These are phyloP conservation scores for Perizoma flavofasciatum DNA, from an alignment of 2,888 invertebrate species.

Conservation along the genomic window DNA sequence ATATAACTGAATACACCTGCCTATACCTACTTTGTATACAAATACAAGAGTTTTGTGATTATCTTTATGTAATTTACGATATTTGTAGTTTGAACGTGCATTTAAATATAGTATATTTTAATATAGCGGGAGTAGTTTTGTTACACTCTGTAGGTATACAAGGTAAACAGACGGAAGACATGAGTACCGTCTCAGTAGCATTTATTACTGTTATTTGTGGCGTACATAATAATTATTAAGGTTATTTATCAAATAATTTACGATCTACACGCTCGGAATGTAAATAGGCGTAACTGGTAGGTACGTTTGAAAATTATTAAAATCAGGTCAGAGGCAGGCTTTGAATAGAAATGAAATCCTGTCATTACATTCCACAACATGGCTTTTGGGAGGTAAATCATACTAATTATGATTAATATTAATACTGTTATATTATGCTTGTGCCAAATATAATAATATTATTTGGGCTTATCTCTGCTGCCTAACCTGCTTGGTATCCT, in stretches of 20 bases:
- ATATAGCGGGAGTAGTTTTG: too few relatives aligned
- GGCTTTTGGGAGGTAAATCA: conserved; percentile 3
- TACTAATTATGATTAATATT: neutral
- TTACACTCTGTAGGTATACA: too few relatives aligned
- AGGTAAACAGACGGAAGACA: conserved; percentile 16
- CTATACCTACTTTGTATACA: neutral
- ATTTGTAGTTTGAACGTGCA: neutral
- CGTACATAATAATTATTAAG: conserved; percentile 34
- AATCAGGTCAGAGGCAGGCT: conserved; percentile 43
- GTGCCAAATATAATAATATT: too few relatives aligned
- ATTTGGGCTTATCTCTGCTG: too few relatives aligned
- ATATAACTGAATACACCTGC: conserved; percentile 13
- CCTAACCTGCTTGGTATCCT: too few relatives aligned
- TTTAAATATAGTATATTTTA: neutral
- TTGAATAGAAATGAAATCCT: conserved; percentile 46
- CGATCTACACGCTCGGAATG: conserved; percentile 33
- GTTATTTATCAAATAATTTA: conserved; percentile 42
- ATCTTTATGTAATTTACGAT: too few relatives aligned
- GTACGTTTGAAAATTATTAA: conserved; percentile 44
- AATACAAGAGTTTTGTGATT: too few relatives aligned
- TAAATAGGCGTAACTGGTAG: conserved; percentile 32
- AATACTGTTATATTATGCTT: too few relatives aligned
- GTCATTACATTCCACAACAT: conserved; percentile 28
- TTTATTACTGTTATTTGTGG: conserved; percentile 41
- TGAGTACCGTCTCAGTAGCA: conserved; percentile 19